phyloP scores from a whole-genome alignment of 2,888 invertebrate genomes.

The Drosophila bunnanda region DNA sequence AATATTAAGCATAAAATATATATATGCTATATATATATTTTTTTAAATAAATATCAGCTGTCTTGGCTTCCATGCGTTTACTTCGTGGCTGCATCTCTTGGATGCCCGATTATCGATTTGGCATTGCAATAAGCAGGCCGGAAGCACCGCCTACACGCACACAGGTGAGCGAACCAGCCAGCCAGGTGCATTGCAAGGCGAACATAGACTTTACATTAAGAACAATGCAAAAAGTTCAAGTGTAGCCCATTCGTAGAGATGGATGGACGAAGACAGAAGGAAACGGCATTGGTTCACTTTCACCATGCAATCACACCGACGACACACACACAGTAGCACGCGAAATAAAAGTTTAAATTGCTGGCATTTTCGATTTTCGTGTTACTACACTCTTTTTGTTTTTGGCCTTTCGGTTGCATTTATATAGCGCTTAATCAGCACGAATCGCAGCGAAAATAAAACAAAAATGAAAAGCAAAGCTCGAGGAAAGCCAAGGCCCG shows the following conservation, averaged over 20 bases:
- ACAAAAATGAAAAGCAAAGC: constrained; percentile 16
- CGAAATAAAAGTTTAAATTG: constrained; percentile 63
- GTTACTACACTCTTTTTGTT: constrained; percentile 37
- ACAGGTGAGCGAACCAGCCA: constrained; percentile 36
- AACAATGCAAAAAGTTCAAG: constrained; percentile 48
- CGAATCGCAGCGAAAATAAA: constrained; percentile 7
- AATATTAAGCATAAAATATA: neutral
- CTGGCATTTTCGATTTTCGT: constrained; percentile 54
- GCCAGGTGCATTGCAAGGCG: constrained; percentile 9
- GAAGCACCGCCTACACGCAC: constrained; percentile 22
- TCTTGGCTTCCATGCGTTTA: constrained; percentile 1
- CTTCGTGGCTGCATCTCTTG: constrained; percentile 27
- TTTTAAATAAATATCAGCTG: neutral
- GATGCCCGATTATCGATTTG: constrained; percentile 52
- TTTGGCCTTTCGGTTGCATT: constrained; percentile 48
- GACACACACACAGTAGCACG: constrained; percentile 22
- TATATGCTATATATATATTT: neutral
- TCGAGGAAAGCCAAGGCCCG: constrained; percentile 13
- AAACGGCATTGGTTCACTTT: constrained; percentile 63
- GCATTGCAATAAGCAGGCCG: constrained; percentile 30
- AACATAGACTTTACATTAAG: constrained; percentile 6
- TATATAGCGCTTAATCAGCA: constrained; percentile 56
- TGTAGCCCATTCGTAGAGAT: constrained; percentile 40
- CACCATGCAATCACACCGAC: constrained; percentile 61
- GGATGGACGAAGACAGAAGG: constrained; percentile 15